Percentiles rank a stretch among this genome's conserved stretches.
phyloP scores from a whole-genome alignment of 2,888 invertebrate genomes.

The Linnaemya tessellans region DNA sequence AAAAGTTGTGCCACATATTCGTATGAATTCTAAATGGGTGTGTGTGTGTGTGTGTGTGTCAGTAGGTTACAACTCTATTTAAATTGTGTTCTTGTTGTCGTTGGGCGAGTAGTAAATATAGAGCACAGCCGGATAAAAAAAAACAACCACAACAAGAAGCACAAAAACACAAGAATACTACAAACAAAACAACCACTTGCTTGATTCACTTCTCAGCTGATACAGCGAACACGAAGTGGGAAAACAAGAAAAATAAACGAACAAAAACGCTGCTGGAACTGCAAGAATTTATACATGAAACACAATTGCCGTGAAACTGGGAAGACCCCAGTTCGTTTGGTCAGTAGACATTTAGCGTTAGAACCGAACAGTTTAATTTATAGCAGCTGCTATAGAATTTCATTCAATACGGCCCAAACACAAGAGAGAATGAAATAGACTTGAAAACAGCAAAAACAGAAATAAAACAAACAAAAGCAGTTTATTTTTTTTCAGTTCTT shows the following conservation, averaged over 20 bases:
- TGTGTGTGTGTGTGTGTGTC: slow-evolving; percentile 38
- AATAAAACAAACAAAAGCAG: slow-evolving; percentile 33
- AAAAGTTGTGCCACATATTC: slow-evolving; percentile 5
- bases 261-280: slow-evolving; percentile 63
- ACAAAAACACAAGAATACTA: slow-evolving; percentile 9
- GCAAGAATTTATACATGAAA: slow-evolving; percentile 51
- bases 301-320: not conserved
- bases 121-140: slow-evolving; percentile 46
- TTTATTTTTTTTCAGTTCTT: slow-evolving; percentile 34
- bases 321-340: slow-evolving; percentile 30
- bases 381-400: not conserved
- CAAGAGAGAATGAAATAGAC: not conserved
- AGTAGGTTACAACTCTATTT: slow-evolving; percentile 57
- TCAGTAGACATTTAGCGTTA: slow-evolving; percentile 69
- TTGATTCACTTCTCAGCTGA: slow-evolving; percentile 70
- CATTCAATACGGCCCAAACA: slow-evolving; percentile 14
- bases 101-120: slow-evolving; percentile 38
- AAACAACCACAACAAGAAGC: not conserved
- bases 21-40: not conserved
- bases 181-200: slow-evolving; percentile 71
- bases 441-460: slow-evolving; percentile 30
- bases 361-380: slow-evolving; percentile 64
- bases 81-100: slow-evolving; percentile 10
- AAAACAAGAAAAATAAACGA: slow-evolving; percentile 35
- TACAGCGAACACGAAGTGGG: slow-evolving; percentile 33